Conservation (phyloP, 2,888 invertebrate species). For the Eilema caniola region DNA sequence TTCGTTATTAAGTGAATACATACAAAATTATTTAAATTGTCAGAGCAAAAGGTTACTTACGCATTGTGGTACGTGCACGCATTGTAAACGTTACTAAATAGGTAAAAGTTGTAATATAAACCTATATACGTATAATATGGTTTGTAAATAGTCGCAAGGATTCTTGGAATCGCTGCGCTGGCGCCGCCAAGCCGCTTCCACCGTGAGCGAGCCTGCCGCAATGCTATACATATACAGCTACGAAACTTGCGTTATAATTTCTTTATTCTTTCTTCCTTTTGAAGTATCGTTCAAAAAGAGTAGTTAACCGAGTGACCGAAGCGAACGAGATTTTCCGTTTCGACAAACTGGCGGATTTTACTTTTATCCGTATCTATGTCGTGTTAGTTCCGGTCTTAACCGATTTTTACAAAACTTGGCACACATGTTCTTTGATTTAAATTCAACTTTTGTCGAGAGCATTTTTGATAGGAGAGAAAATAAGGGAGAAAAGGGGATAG, state of each 20-base stretch:
- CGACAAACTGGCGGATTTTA: too few species aligned
- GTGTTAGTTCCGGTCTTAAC: too few species aligned
- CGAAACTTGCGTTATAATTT: neutral
- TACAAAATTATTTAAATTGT: slow-evolving; percentile 55
- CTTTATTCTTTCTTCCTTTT: neutral
- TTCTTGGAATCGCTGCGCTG: slow-evolving; percentile 77
- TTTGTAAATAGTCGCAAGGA: slow-evolving; percentile 78
- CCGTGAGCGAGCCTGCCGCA: slow-evolving; percentile 30
- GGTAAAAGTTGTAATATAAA: slow-evolving; percentile 76
- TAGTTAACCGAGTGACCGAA: too few species aligned
- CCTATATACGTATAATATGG: neutral
- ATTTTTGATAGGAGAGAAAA: too few species aligned
- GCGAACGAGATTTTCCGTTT: too few species aligned
- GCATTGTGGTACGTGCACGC: slow-evolving; percentile 72
- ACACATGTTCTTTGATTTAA: too few species aligned
- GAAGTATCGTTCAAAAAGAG: neutral
- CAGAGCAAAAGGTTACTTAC: slow-evolving; percentile 69
- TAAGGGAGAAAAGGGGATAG: too few species aligned
- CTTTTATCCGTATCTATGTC: too few species aligned
- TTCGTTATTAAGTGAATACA: slow-evolving; percentile 39
- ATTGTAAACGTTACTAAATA: slow-evolving; percentile 83
- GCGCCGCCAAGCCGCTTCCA: slow-evolving; percentile 64
- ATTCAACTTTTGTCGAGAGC: too few species aligned
- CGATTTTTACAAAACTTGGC: too few species aligned
- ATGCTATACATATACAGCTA: slow-evolving; percentile 13